Evolutionary conservation across 2,113 vertebrate species (phyloP).

Genomic region (Chunga burmeisteri): DNA sequence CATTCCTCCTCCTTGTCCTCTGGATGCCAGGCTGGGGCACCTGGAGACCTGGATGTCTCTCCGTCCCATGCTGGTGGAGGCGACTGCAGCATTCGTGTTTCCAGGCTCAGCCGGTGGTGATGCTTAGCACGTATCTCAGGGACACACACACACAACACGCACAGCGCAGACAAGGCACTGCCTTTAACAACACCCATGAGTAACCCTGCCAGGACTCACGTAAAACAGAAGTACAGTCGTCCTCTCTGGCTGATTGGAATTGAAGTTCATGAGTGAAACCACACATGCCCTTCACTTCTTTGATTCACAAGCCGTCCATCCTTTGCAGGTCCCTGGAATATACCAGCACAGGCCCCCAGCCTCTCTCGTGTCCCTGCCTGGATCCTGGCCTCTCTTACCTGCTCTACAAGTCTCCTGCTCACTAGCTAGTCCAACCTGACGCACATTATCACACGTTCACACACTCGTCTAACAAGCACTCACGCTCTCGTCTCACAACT

Average conservation of each 20-base stretch:
- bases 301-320: not conserved
- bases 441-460: rapidly evolving
- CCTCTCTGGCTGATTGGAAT: not conserved
- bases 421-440: not conserved
- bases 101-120: not conserved
- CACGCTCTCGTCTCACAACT: not conserved
- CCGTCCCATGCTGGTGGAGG: rapidly evolving
- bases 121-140: not conserved
- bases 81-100: not conserved
- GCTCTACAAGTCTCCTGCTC: rapidly evolving
- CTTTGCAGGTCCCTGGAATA: not conserved
- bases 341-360: not conserved
- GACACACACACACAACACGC: rapidly evolving
- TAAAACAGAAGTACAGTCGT: not conserved
- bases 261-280: not conserved
- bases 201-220: not conserved
- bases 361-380: not conserved
- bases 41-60: not conserved
- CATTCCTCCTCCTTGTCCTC: not conserved
- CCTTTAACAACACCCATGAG: not conserved
- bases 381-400: not conserved
- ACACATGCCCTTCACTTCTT: not conserved
- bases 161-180: not conserved
- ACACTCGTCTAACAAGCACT: not conserved
- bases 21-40: not conserved